Evolutionary conservation across 2,888 invertebrate species (phyloP).

Genomic region (Cartodere bifasciata): DNA sequence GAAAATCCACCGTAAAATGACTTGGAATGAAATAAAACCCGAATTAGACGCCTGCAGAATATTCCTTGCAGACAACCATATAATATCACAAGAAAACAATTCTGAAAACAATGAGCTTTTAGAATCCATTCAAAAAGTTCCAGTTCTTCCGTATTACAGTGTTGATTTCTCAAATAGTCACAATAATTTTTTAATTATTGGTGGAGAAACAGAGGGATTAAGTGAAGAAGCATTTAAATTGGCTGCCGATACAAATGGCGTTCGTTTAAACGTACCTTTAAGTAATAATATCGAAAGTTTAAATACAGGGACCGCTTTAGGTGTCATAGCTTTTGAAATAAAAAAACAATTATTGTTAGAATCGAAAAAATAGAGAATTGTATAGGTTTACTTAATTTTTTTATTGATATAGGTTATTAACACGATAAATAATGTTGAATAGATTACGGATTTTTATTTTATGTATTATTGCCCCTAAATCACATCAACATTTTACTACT

Average conservation of each 20-base stretch:
- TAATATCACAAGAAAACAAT: slow-evolving; percentile 15
- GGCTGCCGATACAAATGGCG: slow-evolving; percentile 43
- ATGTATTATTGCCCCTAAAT: no score
- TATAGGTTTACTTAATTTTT: no score
- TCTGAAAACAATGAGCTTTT: slow-evolving; percentile 7
- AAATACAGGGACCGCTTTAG: slow-evolving; percentile 72
- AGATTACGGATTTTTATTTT: no score
- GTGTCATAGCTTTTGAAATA: slow-evolving; percentile 76
- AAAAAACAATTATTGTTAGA: slow-evolving; percentile 56
- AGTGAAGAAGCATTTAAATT: slow-evolving; percentile 58
- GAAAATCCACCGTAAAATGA: slow-evolving; percentile 49
- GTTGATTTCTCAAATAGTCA: slow-evolving; percentile 41
- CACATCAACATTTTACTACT: no score
- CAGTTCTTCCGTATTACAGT: slow-evolving; percentile 50
- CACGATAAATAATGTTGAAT: no score
- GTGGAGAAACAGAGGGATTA: slow-evolving; percentile 85
- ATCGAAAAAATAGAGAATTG: no score
- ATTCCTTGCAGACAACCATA: slow-evolving; percentile 57
- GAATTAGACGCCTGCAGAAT: slow-evolving; percentile 41
- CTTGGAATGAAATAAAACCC: slow-evolving; percentile 49
- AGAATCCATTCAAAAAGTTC: slow-evolving; percentile 30
- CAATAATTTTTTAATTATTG: slow-evolving; percentile 59
- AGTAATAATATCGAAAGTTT: slow-evolving; percentile 67
- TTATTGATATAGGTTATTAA: no score
- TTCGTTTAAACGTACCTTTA: slow-evolving; percentile 68